These are phyloP conservation scores for Medauroidea extradentata DNA, from an alignment of 1,140 invertebrate genomes.

Conservation along the genomic window DNA sequence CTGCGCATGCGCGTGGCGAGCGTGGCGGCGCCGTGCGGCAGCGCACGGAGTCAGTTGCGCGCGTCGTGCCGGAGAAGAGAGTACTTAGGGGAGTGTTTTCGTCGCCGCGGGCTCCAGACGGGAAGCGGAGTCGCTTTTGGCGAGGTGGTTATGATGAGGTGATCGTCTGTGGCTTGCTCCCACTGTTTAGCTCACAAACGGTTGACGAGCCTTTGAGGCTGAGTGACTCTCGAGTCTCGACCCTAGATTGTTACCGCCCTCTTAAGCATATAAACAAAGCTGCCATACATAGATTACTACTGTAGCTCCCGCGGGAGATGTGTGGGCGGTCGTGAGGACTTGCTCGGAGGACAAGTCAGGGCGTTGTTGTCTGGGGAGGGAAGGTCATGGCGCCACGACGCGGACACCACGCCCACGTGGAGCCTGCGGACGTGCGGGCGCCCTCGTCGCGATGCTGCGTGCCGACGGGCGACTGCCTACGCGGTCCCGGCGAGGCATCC, in stretches of 20 bases:
- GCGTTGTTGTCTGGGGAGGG: neutral
- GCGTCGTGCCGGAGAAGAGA: neutral
- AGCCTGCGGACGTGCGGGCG: slow-evolving; percentile 42
- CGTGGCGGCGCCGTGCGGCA: slow-evolving; percentile 29
- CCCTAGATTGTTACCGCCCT: too few relatives aligned
- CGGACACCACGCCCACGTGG: slow-evolving; percentile 35
- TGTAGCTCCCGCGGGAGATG: too few relatives aligned
- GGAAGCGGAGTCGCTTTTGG: slow-evolving; percentile 24
- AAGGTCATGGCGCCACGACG: slow-evolving; percentile 27
- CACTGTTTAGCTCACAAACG: too few relatives aligned
- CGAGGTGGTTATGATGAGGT: slow-evolving; percentile 27
- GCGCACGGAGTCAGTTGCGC: neutral
- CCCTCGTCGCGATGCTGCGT: slow-evolving; percentile 66
- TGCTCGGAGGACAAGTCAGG: slow-evolving; percentile 25
- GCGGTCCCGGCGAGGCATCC: slow-evolving; percentile 56
- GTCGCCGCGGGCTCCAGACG: neutral
- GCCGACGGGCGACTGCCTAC: slow-evolving; percentile 71
- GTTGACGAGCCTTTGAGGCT: too few relatives aligned
- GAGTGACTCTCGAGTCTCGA: too few relatives aligned
- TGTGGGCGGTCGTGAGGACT: too few relatives aligned
- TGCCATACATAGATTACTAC: too few relatives aligned
- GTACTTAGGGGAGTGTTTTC: too few relatives aligned
- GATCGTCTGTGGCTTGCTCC: too few relatives aligned
- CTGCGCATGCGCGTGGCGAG: slow-evolving; percentile 26
- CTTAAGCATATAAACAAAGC: too few relatives aligned